Conservation (phyloP, 2,888 invertebrate species). For the Himalopsyche kuldschensis region DNA sequence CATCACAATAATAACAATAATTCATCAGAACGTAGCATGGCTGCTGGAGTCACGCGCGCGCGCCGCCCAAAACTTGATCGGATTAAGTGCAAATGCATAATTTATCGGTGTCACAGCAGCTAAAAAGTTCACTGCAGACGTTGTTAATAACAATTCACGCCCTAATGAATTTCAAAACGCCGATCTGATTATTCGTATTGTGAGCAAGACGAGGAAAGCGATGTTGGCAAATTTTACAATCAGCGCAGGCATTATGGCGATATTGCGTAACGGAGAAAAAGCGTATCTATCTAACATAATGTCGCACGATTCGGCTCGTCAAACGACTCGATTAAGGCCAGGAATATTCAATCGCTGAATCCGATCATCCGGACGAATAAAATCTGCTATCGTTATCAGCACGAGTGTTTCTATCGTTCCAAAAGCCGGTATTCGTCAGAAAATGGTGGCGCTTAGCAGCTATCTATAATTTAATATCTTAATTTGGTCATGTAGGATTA, state of each 20-base stretch:
- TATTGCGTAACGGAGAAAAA: not conserved
- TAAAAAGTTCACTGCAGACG: not conserved
- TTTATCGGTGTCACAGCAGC: not conserved
- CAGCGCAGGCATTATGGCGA: not conserved
- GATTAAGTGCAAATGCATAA: not conserved
- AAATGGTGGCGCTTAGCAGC: too few relatives aligned
- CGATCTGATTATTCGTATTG: not conserved
- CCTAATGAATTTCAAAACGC: not conserved
- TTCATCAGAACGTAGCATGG: not conserved
- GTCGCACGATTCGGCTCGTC: not conserved
- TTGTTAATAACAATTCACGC: not conserved
- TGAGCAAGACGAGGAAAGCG: not conserved
- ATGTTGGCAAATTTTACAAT: not conserved
- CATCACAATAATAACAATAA: not conserved
- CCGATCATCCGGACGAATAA: too few relatives aligned
- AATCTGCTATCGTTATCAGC: too few relatives aligned
- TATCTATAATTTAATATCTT: too few relatives aligned
- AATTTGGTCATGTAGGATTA: too few relatives aligned
- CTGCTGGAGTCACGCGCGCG: not conserved
- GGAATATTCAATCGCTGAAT: not conserved
- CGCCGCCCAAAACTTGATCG: not conserved
- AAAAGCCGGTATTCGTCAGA: too few relatives aligned
- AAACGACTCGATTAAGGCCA: not conserved
- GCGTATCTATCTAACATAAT: not conserved
- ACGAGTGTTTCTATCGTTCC: too few relatives aligned